Percentiles rank a stretch among this genome's conserved stretches.
Evolutionary conservation across 2,888 invertebrate species (phyloP).

Genomic region (Liopterus haemorrhoidalis): DNA sequence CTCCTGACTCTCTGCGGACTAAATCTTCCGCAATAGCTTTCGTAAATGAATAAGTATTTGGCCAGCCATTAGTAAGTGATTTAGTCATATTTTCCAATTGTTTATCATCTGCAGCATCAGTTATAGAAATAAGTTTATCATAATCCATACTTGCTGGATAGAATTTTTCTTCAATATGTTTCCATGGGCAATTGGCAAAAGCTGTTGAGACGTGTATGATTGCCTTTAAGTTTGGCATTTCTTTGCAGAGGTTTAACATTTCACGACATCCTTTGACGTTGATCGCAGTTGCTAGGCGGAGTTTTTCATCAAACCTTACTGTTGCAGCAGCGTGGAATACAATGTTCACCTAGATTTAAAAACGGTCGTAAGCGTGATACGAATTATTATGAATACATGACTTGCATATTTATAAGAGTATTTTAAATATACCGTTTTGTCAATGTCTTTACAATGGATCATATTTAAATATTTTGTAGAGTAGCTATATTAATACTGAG

Average conservation of each 20-base stretch:
- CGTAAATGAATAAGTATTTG: neutral
- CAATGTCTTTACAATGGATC: no score
- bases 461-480: no score
- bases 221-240: slow-evolving; percentile 58
- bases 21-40: neutral
- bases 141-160: slow-evolving; percentile 51
- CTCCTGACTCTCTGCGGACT: neutral
- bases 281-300: slow-evolving; percentile 65
- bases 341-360: slow-evolving; percentile 41
- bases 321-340: slow-evolving; percentile 57
- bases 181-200: slow-evolving; percentile 50
- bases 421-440: no score
- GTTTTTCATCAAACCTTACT: slow-evolving; percentile 65
- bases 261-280: slow-evolving; percentile 66
- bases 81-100: slow-evolving; percentile 49
- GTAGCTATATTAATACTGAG: no score
- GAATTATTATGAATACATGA: no score
- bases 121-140: slow-evolving; percentile 48
- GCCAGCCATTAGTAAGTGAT: neutral
- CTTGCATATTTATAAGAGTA: no score
- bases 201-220: slow-evolving; percentile 57
- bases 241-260: slow-evolving; percentile 58
- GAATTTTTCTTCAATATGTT: slow-evolving; percentile 50
- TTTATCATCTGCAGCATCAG: slow-evolving; percentile 50
- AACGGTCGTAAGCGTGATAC: neutral